Evolutionary conservation across 2,797 vertebrate species (phyloP), one percentile per base, ranked within the genome.

Genomic region (Sebastes kiyomatsui): DNA sequence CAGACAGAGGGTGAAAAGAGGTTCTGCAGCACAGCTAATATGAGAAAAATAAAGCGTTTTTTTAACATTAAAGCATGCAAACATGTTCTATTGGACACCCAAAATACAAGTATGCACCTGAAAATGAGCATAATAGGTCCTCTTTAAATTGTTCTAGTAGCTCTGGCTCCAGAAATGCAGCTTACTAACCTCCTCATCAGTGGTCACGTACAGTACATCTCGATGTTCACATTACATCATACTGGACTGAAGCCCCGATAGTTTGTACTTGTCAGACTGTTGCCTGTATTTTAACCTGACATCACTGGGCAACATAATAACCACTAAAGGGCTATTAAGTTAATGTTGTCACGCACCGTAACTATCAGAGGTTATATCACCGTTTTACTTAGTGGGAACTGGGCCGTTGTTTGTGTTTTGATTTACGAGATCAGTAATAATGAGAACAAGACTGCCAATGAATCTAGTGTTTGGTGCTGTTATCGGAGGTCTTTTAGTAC

Each of bases 391-490:
- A 7, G 8, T 46, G 49, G 61, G 56, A 85, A 66, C 52, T 14
- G 32, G 35, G 81, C 68, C 79, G 65, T 54, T 82, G 75, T 90
- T 88, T 92, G 74, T 86, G 69, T 87, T 90, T 72, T 86, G 89
- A 89, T 91, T 91, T 76, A 87, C 23, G 11, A 91, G 69, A 82
- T 85, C 62, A 27, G 46, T 71, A 69, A 81, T 87, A 78, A 89
- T 77, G 79, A 88, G 69, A 89, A 62, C 66, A 75, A 71, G 75
- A 32, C 77, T 69, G 59, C 22, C 13, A 16, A 3, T 79, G 68
- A 84, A 49, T 67, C 23, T 22, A 38, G 27, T 38, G 25, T 10
- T 58, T 7, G 20, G 22, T 69, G 35, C 58, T 49, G 49, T 75
- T 60, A 71, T 84, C 68, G 4, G 66, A 32, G 27, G 73, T 72